Conservation (phyloP, 2,113 vertebrate genomes). For the Eptesicus fuscus region DNA sequence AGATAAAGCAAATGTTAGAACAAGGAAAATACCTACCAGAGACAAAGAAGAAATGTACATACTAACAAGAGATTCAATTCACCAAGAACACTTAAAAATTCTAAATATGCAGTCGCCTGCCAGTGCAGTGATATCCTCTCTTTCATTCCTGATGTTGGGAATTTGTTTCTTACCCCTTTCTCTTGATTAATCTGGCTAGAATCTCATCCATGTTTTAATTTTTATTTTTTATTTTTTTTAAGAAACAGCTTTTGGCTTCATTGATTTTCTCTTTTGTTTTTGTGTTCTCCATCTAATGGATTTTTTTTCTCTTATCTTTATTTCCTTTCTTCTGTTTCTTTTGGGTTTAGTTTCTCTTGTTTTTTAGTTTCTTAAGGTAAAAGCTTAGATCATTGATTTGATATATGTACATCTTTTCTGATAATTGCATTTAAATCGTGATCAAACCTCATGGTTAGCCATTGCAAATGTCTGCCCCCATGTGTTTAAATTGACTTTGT, state of each 20-base stretch:
- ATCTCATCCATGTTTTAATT: neutral
- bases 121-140: neutral
- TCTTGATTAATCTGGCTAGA: neutral
- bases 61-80: neutral
- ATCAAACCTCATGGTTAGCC: too few species aligned
- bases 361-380: neutral
- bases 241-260: neutral
- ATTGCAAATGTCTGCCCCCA: too few species aligned
- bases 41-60: neutral
- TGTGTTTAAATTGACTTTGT: too few species aligned
- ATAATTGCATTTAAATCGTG: neutral
- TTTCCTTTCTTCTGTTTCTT: neutral
- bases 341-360: neutral
- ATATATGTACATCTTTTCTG: neutral
- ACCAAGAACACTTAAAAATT: neutral
- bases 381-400: neutral
- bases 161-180: neutral
- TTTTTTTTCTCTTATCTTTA: neutral
- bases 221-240: neutral
- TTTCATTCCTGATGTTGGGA: neutral
- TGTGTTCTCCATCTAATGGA: neutral
- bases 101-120: neutral
- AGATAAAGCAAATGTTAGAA: neutral
- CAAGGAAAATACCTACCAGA: neutral
- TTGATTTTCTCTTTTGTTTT: neutral